Percentiles rank a stretch among this genome's conserved stretches.
These are phyloP conservation scores for Paraplagusia blochii DNA, from an alignment of 2,113 vertebrate species.

Conservation along the genomic window DNA sequence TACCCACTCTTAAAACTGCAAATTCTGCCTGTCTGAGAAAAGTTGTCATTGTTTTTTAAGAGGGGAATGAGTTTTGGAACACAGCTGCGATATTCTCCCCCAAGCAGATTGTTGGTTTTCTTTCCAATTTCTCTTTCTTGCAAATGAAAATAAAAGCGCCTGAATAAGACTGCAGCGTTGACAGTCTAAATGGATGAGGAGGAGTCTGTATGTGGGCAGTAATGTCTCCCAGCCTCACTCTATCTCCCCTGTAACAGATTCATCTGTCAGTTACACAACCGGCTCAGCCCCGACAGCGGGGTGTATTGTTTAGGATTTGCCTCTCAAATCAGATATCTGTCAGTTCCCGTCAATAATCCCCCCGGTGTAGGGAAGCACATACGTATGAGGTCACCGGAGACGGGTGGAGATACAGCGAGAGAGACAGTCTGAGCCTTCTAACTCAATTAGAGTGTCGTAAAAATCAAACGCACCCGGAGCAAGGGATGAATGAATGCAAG, in stretches of 20 bases:
- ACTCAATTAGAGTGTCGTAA: constrained; percentile 40
- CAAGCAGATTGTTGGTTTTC: no score
- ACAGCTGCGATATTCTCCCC: no score
- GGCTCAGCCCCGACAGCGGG: constrained; percentile 44
- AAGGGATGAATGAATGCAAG: constrained; percentile 12
- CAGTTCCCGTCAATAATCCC: constrained; percentile 57
- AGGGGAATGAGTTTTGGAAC: no score
- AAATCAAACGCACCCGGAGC: constrained; percentile 36
- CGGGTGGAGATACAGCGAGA: constrained; percentile 10
- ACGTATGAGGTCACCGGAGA: constrained; percentile 42
- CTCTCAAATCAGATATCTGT: constrained; percentile 68
- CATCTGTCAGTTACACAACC: constrained; percentile 54
- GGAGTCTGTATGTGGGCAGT: constrained; percentile 40
- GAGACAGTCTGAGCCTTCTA: constrained; percentile 31
- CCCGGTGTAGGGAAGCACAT: constrained; percentile 47
- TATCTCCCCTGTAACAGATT: constrained; percentile 27
- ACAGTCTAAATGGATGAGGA: constrained; percentile 45
- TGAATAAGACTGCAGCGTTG: constrained; percentile 33
- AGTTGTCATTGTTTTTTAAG: no score
- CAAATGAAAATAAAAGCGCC: no score
- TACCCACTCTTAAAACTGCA: no score
- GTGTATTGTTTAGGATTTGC: constrained; percentile 63
- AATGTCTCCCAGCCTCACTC: constrained; percentile 33
- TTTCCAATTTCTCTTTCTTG: no score
- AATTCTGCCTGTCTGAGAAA: no score